phyloP scores from a whole-genome alignment of 1,140 invertebrate genomes.

The Parapsyche elsis region DNA sequence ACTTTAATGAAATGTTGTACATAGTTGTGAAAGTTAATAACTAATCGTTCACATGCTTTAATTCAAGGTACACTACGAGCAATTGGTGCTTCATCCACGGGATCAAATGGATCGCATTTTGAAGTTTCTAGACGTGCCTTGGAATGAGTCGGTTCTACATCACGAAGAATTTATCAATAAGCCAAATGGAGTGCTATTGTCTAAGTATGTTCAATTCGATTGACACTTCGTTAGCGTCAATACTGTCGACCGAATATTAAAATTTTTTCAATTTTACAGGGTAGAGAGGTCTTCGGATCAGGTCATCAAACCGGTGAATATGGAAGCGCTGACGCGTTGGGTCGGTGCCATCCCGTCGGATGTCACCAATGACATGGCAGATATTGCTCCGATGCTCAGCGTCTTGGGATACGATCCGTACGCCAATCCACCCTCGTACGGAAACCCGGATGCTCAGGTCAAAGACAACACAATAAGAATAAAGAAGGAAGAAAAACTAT shows the following conservation, averaged over 20 bases:
- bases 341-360: conserved; percentile 92
- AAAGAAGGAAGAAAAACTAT: conserved; percentile 67
- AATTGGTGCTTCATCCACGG: conserved; percentile 93
- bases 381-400: conserved; percentile 92
- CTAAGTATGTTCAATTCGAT: conserved; percentile 77
- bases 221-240: background rate
- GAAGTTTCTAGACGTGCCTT: conserved; percentile 91
- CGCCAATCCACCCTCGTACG: conserved; percentile 94
- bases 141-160: conserved; percentile 96
- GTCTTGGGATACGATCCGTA: conserved; percentile 94
- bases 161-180: conserved; percentile 98
- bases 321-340: conserved; percentile 97
- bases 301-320: conserved; percentile 97
- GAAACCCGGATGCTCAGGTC: conserved; percentile 85
- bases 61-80: conserved; percentile 89
- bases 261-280: conserved; percentile 68
- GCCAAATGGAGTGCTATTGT: conserved; percentile 90
- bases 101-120: conserved; percentile 91
- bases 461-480: conserved; percentile 80
- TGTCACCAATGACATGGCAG: conserved; percentile 89
- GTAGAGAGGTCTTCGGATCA: conserved; percentile 98
- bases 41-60: background rate
- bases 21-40: background rate
- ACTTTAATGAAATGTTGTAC: background rate
- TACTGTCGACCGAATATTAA: background rate